These are phyloP conservation scores for Vipera ursinii DNA, from an alignment of 2,797 vertebrate species.

Conservation along the genomic window DNA sequence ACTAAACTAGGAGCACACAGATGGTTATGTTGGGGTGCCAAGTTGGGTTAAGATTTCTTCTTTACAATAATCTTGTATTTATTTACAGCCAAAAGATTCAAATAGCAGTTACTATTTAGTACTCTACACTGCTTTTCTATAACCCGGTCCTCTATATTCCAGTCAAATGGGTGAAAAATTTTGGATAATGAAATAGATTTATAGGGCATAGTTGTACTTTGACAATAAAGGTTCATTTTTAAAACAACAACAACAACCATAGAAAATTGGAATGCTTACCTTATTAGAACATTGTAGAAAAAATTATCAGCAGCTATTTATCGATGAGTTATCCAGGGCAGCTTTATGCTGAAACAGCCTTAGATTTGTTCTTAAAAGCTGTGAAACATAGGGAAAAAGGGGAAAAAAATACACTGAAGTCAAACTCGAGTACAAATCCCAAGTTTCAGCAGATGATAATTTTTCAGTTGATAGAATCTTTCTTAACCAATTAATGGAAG, in stretches of 20 bases:
- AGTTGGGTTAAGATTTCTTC: not conserved
- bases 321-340: not conserved
- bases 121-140: not conserved
- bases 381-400: not conserved
- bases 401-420: not conserved
- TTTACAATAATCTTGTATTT: not conserved
- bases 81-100: not conserved
- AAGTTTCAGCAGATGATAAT: not conserved
- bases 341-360: not conserved
- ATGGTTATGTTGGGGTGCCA: not conserved
- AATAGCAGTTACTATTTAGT: not conserved
- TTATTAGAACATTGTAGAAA: not conserved
- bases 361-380: not conserved
- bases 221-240: too few species aligned
- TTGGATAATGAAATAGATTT: not conserved
- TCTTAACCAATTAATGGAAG: not conserved
- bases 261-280: not conserved
- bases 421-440: not conserved
- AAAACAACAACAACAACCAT: not conserved
- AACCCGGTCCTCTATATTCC: not conserved
- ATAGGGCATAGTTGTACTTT: not conserved
- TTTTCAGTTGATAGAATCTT: not conserved
- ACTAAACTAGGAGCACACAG: not conserved
- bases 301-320: not conserved
- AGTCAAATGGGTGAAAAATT: not conserved